Evolutionary conservation across 2,888 invertebrate genomes (phyloP).

Genomic region (Dolomedes plantarius): DNA sequence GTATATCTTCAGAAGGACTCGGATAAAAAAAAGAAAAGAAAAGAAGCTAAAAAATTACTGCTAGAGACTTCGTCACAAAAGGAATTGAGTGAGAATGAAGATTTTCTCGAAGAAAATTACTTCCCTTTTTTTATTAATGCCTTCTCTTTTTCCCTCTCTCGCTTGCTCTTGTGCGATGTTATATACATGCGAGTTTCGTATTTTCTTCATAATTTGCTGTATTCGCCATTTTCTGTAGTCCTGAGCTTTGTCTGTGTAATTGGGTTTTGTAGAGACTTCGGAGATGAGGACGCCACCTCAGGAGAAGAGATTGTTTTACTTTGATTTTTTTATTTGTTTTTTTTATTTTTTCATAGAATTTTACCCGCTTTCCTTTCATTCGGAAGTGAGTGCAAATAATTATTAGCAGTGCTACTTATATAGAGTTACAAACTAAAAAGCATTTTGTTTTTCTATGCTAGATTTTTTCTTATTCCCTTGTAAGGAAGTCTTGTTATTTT

Average conservation of each 20-base stretch:
- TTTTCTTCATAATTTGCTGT: conserved; percentile 66
- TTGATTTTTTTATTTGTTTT: not conserved
- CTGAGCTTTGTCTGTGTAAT: conserved; percentile 66
- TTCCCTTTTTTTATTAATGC: conserved; percentile 37
- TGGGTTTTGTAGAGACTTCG: conserved; percentile 43
- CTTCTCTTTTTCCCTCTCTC: conserved; percentile 5
- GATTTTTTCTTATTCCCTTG: too few relatives aligned
- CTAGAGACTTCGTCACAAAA: conserved; percentile 32
- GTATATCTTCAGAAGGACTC: not conserved
- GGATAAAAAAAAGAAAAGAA: not conserved
- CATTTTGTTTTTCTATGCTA: not conserved
- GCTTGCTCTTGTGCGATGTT: not conserved
- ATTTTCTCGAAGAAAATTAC: conserved; percentile 65
- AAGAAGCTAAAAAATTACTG: not conserved
- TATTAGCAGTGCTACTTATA: conserved; percentile 9
- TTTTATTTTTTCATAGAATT: conserved; percentile 14
- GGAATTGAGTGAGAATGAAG: conserved; percentile 61
- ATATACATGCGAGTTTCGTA: conserved; percentile 9
- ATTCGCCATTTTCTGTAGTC: conserved; percentile 29
- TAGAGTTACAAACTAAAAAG: not conserved
- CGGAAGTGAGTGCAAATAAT: conserved; percentile 41
- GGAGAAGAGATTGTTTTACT: not conserved
- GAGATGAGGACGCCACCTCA: conserved; percentile 25
- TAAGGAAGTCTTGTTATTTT: too few relatives aligned
- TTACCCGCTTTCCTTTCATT: not conserved